Evolutionary conservation across 2,113 vertebrate genomes (phyloP), one percentile per base, ranked within the genome.

Genomic region (Leuciscus idus): DNA sequence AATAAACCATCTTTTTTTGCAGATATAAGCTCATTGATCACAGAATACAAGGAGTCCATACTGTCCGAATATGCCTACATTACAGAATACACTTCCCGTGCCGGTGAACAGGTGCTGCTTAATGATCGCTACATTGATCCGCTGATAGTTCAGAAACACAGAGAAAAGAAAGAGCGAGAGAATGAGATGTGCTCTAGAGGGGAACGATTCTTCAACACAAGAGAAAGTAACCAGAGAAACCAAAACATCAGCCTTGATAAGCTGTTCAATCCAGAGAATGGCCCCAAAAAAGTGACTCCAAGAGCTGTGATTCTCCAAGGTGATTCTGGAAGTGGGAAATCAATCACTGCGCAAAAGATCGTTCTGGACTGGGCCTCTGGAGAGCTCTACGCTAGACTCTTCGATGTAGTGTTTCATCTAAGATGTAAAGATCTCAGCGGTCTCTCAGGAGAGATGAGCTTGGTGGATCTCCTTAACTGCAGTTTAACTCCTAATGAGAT

Each of bases 311-410:
- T 94, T 73, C 84, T 94, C 43, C 93, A 92, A 80, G 94, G 94
- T 13, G 90, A 93, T 2, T 91, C 92, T 62, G 94, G 94, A 88
- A 93, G 91, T 26, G 93, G 94, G 73, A 94, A 94, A 85, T 92
- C 93, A 30, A 89, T 92, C 90, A 93, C 91, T 0, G 90, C 85
- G 28, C 91, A 89, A 43, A 94, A 94, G 50, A 92, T 93, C 68
- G 82, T 93, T 84, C 86, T 90, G 12, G 92, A 91, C 87, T 93
- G 93, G 93, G 86, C n/a, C 0, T 80, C 88, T 39, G 91, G 89
- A 55, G 46, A 10, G 0, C 55, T 90, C 1, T 92, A 80, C 2
- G 0, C 4, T 0, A 81, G 61, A 26, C 68, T 62, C 10, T 96
- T 96, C 89, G 88, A 91, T 46, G 89, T 91, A 0, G 2, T 94